A percentile compares a stretch with the other conserved stretches of the same genome.
These are phyloP conservation scores for Apotomis betuletana DNA, from an alignment of 2,888 invertebrate species.

Conservation along the genomic window DNA sequence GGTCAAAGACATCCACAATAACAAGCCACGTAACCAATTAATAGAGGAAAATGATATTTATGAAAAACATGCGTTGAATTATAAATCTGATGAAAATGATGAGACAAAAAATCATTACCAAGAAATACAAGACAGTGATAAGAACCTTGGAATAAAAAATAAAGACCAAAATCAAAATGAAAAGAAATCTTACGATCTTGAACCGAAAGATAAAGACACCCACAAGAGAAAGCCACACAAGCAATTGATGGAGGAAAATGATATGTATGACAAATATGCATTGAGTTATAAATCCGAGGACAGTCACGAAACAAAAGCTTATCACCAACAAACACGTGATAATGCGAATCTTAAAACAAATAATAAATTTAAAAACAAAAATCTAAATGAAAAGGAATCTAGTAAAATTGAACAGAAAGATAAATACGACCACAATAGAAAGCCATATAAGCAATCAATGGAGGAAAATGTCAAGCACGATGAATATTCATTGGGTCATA, in stretches of 20 bases:
- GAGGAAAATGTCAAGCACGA: background rate
- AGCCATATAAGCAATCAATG: background rate
- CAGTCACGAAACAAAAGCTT: background rate
- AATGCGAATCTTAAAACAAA: background rate
- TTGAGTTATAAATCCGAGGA: background rate
- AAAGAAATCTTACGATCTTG: too few species aligned
- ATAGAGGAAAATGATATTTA: slow-evolving; percentile 10
- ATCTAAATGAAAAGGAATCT: too few species aligned
- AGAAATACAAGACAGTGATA: background rate
- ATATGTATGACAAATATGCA: background rate
- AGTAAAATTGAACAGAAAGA: background rate
- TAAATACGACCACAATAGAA: background rate
- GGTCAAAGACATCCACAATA: background rate
- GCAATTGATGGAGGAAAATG: background rate
- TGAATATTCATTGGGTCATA: background rate
- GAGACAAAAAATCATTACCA: background rate
- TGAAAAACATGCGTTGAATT: background rate
- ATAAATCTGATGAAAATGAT: background rate
- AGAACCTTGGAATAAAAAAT: background rate
- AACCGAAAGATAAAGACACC: background rate
- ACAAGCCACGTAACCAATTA: background rate
- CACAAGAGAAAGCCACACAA: background rate
- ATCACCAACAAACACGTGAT: background rate
- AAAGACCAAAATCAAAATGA: too few species aligned
- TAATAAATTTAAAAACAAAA: background rate